phyloP scores from a whole-genome alignment of 2,797 vertebrate species.

The Malacoctenus gilli region DNA sequence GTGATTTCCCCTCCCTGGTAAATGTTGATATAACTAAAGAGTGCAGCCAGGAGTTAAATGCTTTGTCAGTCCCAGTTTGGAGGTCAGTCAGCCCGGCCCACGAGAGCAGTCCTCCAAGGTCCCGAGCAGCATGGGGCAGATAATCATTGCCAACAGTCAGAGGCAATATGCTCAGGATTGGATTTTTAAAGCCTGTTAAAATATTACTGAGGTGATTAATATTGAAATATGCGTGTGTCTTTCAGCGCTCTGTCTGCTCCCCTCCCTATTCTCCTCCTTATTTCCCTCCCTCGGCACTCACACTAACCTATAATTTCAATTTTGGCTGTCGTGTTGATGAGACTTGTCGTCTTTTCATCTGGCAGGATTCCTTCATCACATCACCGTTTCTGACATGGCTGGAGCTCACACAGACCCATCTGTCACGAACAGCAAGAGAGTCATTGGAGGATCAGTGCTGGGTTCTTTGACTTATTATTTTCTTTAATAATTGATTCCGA shows the following conservation, averaged over 20 bases:
- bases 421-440: conserved; percentile 36
- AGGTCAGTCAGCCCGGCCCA: conserved; percentile 62
- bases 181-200: conserved; percentile 87
- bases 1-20: conserved; percentile 38
- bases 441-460: conserved; percentile 47
- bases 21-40: conserved; percentile 37
- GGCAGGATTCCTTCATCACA: conserved; percentile 34
- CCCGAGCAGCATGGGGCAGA: conserved; percentile 58
- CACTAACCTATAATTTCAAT: conserved; percentile 40
- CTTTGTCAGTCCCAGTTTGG: conserved; percentile 70
- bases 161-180: conserved; percentile 84
- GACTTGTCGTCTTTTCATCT: conserved; percentile 30
- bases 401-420: conserved; percentile 22
- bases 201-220: conserved; percentile 89
- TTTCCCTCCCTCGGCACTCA: conserved; percentile 40
- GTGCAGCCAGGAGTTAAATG: conserved; percentile 55
- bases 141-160: conserved; percentile 80
- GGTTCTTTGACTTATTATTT: conserved; percentile 65
- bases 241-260: conserved; percentile 74
- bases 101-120: conserved; percentile 57
- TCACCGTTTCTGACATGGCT: conserved; percentile 32
- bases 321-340: conserved; percentile 53
- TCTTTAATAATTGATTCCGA: conserved; percentile 70
- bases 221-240: conserved; percentile 83
- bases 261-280: conserved; percentile 53